phyloP scores from a whole-genome alignment of 2,113 vertebrate genomes.

The Scopus umbretta region DNA sequence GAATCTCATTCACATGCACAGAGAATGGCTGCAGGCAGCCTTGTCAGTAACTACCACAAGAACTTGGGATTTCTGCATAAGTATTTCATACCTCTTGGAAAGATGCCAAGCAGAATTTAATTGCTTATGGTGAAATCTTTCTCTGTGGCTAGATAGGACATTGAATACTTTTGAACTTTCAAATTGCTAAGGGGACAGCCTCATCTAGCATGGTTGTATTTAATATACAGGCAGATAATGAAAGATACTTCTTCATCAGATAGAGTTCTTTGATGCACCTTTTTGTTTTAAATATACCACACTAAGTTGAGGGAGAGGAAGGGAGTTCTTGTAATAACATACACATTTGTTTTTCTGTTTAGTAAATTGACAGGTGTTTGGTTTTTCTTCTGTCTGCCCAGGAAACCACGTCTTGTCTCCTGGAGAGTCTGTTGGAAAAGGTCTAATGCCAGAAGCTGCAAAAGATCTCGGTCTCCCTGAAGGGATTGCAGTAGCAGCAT shows the following conservation, averaged over 20 bases:
- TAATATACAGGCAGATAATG: neutral
- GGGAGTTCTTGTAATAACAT: neutral
- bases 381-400: constrained; percentile 71
- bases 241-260: neutral
- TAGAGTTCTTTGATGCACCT: neutral
- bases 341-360: constrained; percentile 36
- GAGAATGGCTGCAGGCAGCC: neutral
- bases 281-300: neutral
- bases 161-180: constrained; percentile 23
- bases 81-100: neutral
- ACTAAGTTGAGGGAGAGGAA: neutral
- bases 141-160: neutral
- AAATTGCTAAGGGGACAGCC: neutral
- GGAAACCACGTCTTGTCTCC: constrained; percentile 83
- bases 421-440: constrained; percentile 80
- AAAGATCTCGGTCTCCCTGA: constrained; percentile 78
- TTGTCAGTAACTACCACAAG: neutral
- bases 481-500: constrained; percentile 86
- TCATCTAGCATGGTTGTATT: neutral
- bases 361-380: constrained; percentile 58
- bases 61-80: neutral
- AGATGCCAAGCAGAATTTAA: neutral
- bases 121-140: constrained; percentile 24
- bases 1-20: neutral
- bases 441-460: constrained; percentile 83